A percentile compares a stretch with the other conserved stretches of the same genome.
Conservation (phyloP, 2,797 vertebrate genomes). For the Onychomys torridus region DNA sequence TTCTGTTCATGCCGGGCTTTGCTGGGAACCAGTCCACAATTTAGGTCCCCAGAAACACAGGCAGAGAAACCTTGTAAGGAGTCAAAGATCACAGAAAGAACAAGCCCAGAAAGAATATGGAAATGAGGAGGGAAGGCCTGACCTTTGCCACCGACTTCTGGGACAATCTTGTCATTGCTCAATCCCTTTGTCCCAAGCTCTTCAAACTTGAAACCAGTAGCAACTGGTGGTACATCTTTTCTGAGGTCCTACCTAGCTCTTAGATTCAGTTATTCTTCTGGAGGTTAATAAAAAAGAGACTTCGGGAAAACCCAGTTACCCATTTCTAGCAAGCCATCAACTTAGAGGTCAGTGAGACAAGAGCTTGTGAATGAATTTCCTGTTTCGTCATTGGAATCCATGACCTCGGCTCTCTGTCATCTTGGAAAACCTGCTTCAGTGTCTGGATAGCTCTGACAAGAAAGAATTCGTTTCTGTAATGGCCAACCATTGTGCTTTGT, state of each 20-base stretch:
- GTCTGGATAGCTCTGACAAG: conserved; percentile 46
- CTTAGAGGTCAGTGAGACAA: conserved; percentile 31
- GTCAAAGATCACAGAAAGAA: not conserved
- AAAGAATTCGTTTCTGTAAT: conserved; percentile 48
- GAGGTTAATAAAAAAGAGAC: conserved; percentile 6
- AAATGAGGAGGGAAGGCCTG: not conserved
- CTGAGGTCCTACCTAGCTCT: not conserved
- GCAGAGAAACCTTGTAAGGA: not conserved
- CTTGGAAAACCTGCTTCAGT: conserved; percentile 68
- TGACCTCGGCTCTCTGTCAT: conserved; percentile 63
- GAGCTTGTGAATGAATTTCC: conserved; percentile 66
- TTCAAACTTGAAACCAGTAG: not conserved
- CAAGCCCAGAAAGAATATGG: not conserved
- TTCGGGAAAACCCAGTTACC: not conserved
- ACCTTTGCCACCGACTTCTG: not conserved
- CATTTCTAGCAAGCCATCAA: not conserved
- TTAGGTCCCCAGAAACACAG: not conserved
- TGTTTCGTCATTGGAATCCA: conserved; percentile 68
- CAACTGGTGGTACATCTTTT: not conserved
- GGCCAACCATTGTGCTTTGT: not conserved
- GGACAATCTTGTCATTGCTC: not conserved
- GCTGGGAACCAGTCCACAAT: not conserved
- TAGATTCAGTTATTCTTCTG: not conserved
- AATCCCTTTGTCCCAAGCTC: not conserved
- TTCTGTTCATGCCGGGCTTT: not conserved